Evolutionary conservation across 2,888 invertebrate species (phyloP), one percentile per base, ranked within the genome.

Genomic region (Sussaba pulchella): DNA sequence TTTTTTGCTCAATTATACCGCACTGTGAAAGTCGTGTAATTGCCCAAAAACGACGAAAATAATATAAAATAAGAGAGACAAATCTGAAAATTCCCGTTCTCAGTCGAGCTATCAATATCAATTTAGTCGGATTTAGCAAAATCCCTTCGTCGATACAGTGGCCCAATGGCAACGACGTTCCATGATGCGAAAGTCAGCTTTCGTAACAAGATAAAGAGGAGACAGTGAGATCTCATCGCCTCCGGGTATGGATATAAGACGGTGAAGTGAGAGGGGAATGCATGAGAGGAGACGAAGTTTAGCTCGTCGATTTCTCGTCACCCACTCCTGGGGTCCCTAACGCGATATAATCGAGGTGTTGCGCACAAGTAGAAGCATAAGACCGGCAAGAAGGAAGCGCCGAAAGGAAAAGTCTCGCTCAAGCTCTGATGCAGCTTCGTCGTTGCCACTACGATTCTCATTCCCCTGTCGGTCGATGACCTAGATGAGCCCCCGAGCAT

Each of bases 291-390:
- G 47, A 19, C 52, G 66, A 78, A 78, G 78, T 74, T 78, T 52
- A 45, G 70, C 39, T 31, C 71, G 45, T 71, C 71, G 54, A 57
- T 54, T 59, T 50, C 24, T 41, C 19, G 54, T 39, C 74, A 31
- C 19, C 31, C 41, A 39, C 41, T 41, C 17, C 39, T 17, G 8
- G 36, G 54, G n/a, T 19, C 17, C 50, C 50, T 50, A 47, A 43
- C 76, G 54, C 72, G 61, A 69, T 69, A 76, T 63, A 72, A 54
- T 67, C 72, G 63, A 63, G 69, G 57, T 54, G 69, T 63, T 63
- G 67, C 57, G 10, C 21, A 45, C 47, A 24, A 76, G 61, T 67
- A 66, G 52, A 9, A 36, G 31, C 31, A 52, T 21, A 72, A 75
- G 75, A 14, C 64, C 17, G 19, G 45, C 8, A 52, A 54, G 57